Evolutionary conservation across 2,888 invertebrate species (phyloP), one percentile per base, ranked within the genome.

Genomic region (Synanthedon andrenaeformis): DNA sequence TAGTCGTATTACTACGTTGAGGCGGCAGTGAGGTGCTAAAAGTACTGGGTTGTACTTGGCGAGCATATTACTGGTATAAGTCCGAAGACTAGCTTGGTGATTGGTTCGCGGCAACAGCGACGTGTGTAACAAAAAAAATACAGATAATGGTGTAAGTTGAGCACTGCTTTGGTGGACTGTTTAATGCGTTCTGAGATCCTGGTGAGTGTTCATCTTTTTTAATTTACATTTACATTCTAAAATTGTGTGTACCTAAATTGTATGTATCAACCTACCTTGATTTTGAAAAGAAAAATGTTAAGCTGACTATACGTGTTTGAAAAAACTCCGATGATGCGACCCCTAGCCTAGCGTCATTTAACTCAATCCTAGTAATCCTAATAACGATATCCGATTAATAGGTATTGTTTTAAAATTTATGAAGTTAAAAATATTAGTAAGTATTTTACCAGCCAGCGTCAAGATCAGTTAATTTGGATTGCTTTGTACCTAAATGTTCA

Each of bases 81-180:
- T 81, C 84, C 82, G 83, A 82, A 82, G 80, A 75, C 70, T 77
- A 69, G 83, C 86, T 87, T 87, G 86, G 84, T 85, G 83, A 74
- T 76, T 76, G 82, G 79, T 76, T 74, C 35, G 76, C 78, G 53
- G 49, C 35, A 72, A 63, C 79, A 70, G 67, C 84, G 80, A 64
- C 78, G 82, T 82, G 82, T 81, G 80, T 84, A 84, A 84, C 81
- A 62, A 60, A 57, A 42, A 72, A 74, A 76, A 70, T 35, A 35
- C 35, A 35, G 35, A 35, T 78, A 48, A 76, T 76, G 85, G 85
- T 84, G 82, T 86, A 84, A 84, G 82, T 83, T 68, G 76, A 74
- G 84, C 86, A 87, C 86, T 84, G 86, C 86, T 87, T 87, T 85
- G 86, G 86, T 87, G 85, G 79, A 83, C 81, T 83, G 85, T 82